Evolutionary conservation across 2,113 vertebrate genomes (phyloP).

Genomic region (Puntigrus tetrazona): DNA sequence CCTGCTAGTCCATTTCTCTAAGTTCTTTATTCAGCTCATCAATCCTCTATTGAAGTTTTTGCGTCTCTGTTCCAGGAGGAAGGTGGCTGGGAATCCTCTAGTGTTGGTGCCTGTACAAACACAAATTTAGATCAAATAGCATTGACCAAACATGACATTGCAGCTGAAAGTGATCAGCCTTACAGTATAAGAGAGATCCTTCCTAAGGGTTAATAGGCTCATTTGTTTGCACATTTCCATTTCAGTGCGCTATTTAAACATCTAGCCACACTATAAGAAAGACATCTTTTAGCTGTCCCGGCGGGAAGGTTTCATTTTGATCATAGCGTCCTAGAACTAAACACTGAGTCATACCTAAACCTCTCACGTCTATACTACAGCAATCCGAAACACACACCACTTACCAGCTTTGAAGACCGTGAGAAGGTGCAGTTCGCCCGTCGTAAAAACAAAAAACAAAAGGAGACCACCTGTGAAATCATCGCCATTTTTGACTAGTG

Average conservation of each 20-base stretch:
- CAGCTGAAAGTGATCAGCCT: too few species aligned
- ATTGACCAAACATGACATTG: too few species aligned
- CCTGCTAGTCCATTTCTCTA: slow-evolving; percentile 95
- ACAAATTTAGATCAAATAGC: too few species aligned
- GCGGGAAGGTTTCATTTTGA: neutral
- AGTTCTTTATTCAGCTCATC: slow-evolving; percentile 94
- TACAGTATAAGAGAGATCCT: slow-evolving; percentile 45
- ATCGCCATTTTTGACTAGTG: neutral
- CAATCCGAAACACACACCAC: slow-evolving; percentile 55
- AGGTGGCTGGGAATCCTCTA: slow-evolving; percentile 97
- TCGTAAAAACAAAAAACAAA: too few species aligned
- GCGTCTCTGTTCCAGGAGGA: slow-evolving; percentile 95
- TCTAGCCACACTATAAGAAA: slow-evolving; percentile 18
- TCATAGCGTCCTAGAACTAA: slow-evolving; percentile 13
- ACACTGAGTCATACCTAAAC: neutral
- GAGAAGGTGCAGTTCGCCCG: too few species aligned
- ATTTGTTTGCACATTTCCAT: neutral
- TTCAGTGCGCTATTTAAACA: neutral
- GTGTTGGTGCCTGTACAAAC: slow-evolving; percentile 85
- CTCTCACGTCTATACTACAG: slow-evolving; percentile 49
- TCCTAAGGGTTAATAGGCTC: slow-evolving; percentile 30
- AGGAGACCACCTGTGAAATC: too few species aligned
- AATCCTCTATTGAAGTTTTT: slow-evolving; percentile 94
- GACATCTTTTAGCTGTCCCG: slow-evolving; percentile 13
- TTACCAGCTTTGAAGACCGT: slow-evolving; percentile 97